A percentile compares a stretch with the other conserved stretches of the same genome.
These are phyloP conservation scores for Cotesia glomerata DNA, from an alignment of 1,140 invertebrate genomes.

Conservation along the genomic window DNA sequence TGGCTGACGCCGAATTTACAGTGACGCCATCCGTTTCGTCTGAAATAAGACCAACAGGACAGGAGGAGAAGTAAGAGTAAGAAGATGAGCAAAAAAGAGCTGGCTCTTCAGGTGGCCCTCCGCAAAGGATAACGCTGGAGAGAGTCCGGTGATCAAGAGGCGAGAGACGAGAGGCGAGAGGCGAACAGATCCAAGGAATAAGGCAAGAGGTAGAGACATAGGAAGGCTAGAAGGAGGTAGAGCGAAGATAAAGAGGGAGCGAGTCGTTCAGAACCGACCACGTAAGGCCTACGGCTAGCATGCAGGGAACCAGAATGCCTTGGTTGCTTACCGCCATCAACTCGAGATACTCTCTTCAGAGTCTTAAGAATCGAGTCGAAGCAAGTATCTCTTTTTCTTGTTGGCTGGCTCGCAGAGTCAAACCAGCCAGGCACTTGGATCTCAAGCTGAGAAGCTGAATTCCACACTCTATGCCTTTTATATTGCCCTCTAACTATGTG, in stretches of 20 bases:
- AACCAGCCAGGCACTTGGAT: conserved; percentile 21
- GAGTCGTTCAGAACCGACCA: conserved; percentile 26
- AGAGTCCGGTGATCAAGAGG: conserved; percentile 15
- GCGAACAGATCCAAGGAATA: background rate
- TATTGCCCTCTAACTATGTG: conserved; percentile 54
- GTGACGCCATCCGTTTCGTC: conserved; percentile 4
- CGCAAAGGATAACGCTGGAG: background rate
- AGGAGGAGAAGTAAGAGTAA: background rate
- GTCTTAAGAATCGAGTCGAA: conserved; percentile 43
- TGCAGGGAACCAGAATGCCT: conserved; percentile 57
- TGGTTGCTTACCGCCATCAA: conserved; percentile 46
- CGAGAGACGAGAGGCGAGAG: conserved; percentile 9
- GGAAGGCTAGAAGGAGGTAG: too few relatives aligned
- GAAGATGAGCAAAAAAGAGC: background rate
- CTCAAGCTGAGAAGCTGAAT: conserved; percentile 60
- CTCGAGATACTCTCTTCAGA: conserved; percentile 17
- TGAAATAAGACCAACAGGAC: background rate
- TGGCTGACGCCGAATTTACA: conserved; percentile 23
- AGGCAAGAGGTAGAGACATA: background rate
- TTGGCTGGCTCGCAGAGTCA: conserved; percentile 29
- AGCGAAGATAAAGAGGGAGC: background rate
- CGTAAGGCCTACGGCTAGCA: conserved; percentile 58
- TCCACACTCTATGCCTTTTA: conserved; percentile 56
- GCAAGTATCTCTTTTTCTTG: background rate
- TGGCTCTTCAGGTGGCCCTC: conserved; percentile 27